Conservation (phyloP, 2,888 invertebrate species). For the Phania funesta region DNA sequence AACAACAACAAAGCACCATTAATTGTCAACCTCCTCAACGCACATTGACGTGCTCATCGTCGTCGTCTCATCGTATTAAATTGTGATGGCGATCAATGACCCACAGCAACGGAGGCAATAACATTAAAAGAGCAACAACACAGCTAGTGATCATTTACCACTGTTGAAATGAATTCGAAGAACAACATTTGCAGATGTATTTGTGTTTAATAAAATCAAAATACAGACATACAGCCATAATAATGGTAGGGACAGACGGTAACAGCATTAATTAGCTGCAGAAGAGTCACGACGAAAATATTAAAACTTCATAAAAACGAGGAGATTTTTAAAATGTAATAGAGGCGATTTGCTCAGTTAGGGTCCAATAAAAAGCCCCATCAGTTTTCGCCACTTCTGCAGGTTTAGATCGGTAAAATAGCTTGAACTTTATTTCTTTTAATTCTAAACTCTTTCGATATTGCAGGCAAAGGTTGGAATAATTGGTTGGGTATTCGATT, state of each 20-base stretch:
- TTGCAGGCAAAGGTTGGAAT: no score
- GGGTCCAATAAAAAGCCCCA: no score
- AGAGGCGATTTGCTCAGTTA: no score
- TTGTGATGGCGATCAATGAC: slow-evolving; percentile 65
- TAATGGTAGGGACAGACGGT: slow-evolving; percentile 35
- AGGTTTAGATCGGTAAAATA: no score
- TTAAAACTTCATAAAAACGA: no score
- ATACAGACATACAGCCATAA: slow-evolving; percentile 8
- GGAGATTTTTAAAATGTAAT: no score
- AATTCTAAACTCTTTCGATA: no score
- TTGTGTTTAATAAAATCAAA: not conserved
- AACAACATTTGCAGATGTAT: slow-evolving; percentile 37
- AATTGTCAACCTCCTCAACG: slow-evolving; percentile 56
- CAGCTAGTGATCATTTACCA: slow-evolving; percentile 56
- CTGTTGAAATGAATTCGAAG: slow-evolving; percentile 49
- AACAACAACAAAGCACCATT: slow-evolving; percentile 7
- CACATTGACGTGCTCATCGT: slow-evolving; percentile 51
- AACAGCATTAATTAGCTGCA: slow-evolving; percentile 42
- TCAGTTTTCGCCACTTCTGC: no score
- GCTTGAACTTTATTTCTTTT: no score
- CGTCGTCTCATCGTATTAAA: slow-evolving; percentile 52
- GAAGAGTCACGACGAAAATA: slow-evolving; percentile 5
- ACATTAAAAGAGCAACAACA: not conserved
- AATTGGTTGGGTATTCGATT: no score
- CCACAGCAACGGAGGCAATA: slow-evolving; percentile 38